Evolutionary conservation across 2,797 vertebrate species (phyloP).

Genomic region (Myotis myotis): DNA sequence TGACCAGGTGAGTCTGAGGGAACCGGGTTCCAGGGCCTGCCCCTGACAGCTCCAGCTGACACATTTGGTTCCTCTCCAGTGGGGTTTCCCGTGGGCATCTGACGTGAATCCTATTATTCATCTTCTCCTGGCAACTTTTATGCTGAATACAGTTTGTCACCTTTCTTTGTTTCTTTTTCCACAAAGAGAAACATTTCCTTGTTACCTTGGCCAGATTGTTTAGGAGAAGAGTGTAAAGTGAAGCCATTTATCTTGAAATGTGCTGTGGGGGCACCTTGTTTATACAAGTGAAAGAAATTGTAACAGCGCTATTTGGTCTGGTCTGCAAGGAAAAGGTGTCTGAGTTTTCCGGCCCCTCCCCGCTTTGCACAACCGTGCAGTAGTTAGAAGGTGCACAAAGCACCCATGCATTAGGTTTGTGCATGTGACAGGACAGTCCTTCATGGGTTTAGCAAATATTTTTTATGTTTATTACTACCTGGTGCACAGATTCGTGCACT

Average conservation of each 20-base stretch:
- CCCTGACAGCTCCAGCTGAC: rapidly evolving
- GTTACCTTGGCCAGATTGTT: conserved; percentile 79
- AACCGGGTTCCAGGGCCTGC: background rate
- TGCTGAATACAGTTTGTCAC: conserved; percentile 51
- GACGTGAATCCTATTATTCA: conserved; percentile 60
- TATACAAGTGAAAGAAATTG: conserved; percentile 83
- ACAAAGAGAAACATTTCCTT: conserved; percentile 74
- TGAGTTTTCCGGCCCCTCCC: conserved; percentile 34
- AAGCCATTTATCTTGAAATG: conserved; percentile 83
- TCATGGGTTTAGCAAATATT: background rate
- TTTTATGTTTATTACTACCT: background rate
- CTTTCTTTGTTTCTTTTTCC: conserved; percentile 61
- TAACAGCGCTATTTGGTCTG: conserved; percentile 79
- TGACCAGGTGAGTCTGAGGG: background rate
- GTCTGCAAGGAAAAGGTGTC: conserved; percentile 74
- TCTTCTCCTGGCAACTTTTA: conserved; percentile 51
- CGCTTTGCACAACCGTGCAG: conserved; percentile 44
- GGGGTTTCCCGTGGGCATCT: background rate
- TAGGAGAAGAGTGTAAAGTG: conserved; percentile 83
- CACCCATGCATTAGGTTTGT: background rate
- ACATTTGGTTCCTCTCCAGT: background rate
- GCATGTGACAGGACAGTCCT: background rate
- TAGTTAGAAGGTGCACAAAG: conserved; percentile 56
- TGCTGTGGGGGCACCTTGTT: conserved; percentile 81
- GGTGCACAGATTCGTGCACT: too few species aligned